Base-by-base conservation (phyloP, 1,140 invertebrate species). In the Pseudomyrmex cubaensis region DNA sequence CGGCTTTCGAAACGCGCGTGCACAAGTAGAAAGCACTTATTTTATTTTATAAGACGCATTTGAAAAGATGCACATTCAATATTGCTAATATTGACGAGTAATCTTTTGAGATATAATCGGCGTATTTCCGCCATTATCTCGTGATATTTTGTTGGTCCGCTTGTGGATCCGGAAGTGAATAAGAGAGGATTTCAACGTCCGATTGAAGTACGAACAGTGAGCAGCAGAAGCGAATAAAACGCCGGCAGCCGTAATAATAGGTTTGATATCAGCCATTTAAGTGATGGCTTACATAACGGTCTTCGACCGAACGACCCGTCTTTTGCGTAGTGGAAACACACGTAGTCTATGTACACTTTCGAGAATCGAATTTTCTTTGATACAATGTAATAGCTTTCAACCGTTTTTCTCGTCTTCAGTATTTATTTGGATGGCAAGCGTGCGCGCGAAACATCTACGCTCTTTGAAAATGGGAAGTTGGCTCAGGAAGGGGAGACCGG, bases 211-310 rank as follows among this genome's bases (percentile, higher is more conserved):
- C 46, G 61, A 56, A 66, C 12, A 83, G 54, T 25, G 22, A n/a
- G 17, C 8, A 52, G 57, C n/a, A 70, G 25, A 3, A 25, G 3
- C 44, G 59, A 75, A 70, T 46, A 67, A 46, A 83, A 73, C 72
- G 25, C 59, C 46, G 50, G 17, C 59, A 83, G 72, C 76, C 63
- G 73, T 83, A 83, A 59, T 52, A 52, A 85, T 74, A 54, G 54
- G 86, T 59, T 74, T 88, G 89, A 92, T 93, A 93, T 90, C 88
- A 87, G 87, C 87, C 90, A 91, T 93, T 93, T 93, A 90, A 90
- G 90, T 90, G 90, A 87, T 90, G 64, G 64, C 92, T 92, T 92
- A 92, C 91, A 91, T 93, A 92, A 82, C 83, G 20, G 25, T 25
- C 3, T 25, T 35, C 73, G 48, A 15, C 75, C 52, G 61, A 85